phyloP scores from a whole-genome alignment of 2,113 vertebrate species.

The Numida meleagris region DNA sequence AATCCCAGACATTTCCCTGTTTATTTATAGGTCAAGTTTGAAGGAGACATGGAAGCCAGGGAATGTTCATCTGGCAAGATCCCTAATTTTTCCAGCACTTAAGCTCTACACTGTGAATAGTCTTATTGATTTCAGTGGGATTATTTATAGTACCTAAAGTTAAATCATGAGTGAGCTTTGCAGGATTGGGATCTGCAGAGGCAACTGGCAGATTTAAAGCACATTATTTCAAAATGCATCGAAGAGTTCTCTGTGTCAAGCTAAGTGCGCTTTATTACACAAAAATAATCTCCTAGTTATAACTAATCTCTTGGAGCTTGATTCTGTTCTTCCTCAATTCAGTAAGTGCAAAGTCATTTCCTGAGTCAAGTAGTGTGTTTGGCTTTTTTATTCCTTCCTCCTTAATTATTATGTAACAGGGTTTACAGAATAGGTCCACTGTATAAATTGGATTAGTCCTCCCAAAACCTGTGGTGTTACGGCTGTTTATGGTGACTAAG shows the following conservation, averaged over 20 bases:
- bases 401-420: neutral
- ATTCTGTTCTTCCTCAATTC: neutral
- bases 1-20: neutral
- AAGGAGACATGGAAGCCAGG: neutral
- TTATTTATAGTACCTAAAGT: neutral
- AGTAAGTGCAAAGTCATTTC: neutral
- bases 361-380: neutral
- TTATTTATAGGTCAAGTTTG: neutral
- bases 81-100: neutral
- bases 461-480: neutral
- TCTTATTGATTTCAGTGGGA: neutral
- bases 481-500: neutral
- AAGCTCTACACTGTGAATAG: neutral
- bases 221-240: neutral
- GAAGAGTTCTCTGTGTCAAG: neutral
- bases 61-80: neutral
- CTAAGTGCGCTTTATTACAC: neutral
- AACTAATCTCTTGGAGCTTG: neutral
- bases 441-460: neutral
- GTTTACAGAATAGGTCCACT: neutral
- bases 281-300: slow-evolving; percentile 22
- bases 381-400: neutral
- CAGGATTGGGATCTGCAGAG: neutral
- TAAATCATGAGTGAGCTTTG: neutral
- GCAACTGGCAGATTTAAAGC: neutral